phyloP scores from a whole-genome alignment of 2,797 vertebrate genomes.

The Cossypha heuglini region DNA sequence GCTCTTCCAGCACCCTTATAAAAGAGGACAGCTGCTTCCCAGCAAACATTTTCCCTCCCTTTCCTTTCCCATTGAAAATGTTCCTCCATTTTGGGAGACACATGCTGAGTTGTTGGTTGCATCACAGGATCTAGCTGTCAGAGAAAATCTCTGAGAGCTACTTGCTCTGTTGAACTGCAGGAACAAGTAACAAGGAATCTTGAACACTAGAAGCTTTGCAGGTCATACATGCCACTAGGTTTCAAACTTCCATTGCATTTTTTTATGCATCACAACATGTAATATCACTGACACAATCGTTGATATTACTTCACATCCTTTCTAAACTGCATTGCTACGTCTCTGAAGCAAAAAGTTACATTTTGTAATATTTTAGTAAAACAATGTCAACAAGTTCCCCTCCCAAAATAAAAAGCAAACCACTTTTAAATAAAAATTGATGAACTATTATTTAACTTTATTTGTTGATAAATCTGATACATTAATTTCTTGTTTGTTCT shows the following conservation, averaged over 20 bases:
- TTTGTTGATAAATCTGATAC: not conserved
- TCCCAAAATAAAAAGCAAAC: fast-evolving
- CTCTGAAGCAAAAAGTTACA: not conserved
- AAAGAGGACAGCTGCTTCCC: not conserved
- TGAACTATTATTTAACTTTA: not conserved
- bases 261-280: not conserved
- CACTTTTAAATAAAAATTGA: not conserved
- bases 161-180: not conserved
- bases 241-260: not conserved
- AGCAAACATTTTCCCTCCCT: not conserved
- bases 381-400: not conserved
- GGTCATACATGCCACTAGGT: not conserved
- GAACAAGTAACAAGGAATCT: not conserved
- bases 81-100: not conserved
- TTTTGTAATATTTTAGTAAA: not conserved
- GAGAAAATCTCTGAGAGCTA: not conserved
- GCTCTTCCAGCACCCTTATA: not conserved
- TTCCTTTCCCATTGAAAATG: not conserved
- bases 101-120: not conserved
- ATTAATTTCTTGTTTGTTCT: not conserved
- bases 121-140: not conserved
- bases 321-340: not conserved
- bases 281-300: not conserved
- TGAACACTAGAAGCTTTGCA: not conserved
- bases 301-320: not conserved